Evolutionary conservation across 2,797 vertebrate species (phyloP).

Genomic region (Danio choprae): DNA sequence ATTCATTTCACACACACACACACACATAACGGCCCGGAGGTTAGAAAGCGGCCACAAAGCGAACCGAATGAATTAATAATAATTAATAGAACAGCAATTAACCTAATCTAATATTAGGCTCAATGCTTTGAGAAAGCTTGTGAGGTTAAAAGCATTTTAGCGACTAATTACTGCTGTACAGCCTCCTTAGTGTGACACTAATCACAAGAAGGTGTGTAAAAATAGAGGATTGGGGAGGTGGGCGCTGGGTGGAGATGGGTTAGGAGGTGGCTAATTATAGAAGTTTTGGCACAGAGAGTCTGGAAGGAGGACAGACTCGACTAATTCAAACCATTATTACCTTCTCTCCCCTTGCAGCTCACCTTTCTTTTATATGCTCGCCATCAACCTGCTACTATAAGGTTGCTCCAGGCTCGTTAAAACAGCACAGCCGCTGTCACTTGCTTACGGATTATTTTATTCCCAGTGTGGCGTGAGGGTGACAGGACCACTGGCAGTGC

Average conservation of each 20-base stretch:
- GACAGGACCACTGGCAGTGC: slow-evolving; percentile 63
- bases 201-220: slow-evolving; percentile 54
- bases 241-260: slow-evolving; percentile 15
- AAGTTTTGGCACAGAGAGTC: slow-evolving; percentile 46
- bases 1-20: slow-evolving; percentile 57
- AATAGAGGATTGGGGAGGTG: slow-evolving; percentile 40
- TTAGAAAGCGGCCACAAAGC: slow-evolving; percentile 73
- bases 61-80: slow-evolving; percentile 56
- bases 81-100: slow-evolving; percentile 68
- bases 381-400: slow-evolving; percentile 38
- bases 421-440: slow-evolving; percentile 33
- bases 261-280: slow-evolving; percentile 63
- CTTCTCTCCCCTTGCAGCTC: slow-evolving; percentile 3
- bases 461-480: slow-evolving; percentile 27
- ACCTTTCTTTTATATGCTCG: slow-evolving; percentile 38
- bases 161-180: slow-evolving; percentile 71
- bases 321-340: slow-evolving; percentile 47
- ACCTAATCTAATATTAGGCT: slow-evolving; percentile 73
- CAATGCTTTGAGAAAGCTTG: slow-evolving; percentile 64
- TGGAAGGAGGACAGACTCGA: slow-evolving; percentile 36
- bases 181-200: slow-evolving; percentile 59
- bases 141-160: slow-evolving; percentile 76
- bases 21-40: slow-evolving; percentile 16
- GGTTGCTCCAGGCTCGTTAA: slow-evolving; percentile 21
- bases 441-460: slow-evolving; percentile 48